phyloP scores from a whole-genome alignment of 1,140 invertebrate species.

The Pemphigus obesinymphae region DNA sequence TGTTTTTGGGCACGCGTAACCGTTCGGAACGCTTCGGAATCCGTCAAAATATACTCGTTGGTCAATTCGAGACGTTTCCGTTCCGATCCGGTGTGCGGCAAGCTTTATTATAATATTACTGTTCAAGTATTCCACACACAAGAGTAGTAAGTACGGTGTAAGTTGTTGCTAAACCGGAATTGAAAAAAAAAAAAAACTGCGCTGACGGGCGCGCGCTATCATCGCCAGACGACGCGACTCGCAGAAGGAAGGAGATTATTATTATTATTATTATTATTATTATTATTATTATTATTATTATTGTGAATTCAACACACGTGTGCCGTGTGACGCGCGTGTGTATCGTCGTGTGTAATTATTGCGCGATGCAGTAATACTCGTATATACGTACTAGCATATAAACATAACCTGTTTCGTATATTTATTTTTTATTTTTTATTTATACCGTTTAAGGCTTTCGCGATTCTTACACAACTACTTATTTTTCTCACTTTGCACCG shows the following conservation, averaged over 20 bases:
- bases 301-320: slow-evolving; percentile 29
- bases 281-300: background rate
- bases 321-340: background rate
- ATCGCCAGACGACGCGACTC: background rate
- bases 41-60: too few species aligned
- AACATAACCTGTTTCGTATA: slow-evolving; percentile 3
- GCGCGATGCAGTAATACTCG: background rate
- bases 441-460: slow-evolving; percentile 29
- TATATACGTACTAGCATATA: background rate
- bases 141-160: background rate
- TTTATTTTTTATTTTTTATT: background rate
- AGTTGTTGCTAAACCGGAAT: background rate
- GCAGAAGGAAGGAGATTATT: background rate
- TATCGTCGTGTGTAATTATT: slow-evolving; percentile 28
- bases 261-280: slow-evolving; percentile 3
- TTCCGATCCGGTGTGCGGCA: too few species aligned
- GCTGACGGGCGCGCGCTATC: background rate
- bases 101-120: too few species aligned
- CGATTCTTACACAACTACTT: slow-evolving; percentile 1
- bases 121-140: too few species aligned
- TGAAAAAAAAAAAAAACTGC: background rate
- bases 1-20: too few species aligned
- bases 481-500: background rate
- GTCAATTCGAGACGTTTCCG: too few species aligned
- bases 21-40: too few species aligned